Base-by-base conservation (phyloP, 2,888 invertebrate species). In the Sinodicranocentrus sp. region DNA sequence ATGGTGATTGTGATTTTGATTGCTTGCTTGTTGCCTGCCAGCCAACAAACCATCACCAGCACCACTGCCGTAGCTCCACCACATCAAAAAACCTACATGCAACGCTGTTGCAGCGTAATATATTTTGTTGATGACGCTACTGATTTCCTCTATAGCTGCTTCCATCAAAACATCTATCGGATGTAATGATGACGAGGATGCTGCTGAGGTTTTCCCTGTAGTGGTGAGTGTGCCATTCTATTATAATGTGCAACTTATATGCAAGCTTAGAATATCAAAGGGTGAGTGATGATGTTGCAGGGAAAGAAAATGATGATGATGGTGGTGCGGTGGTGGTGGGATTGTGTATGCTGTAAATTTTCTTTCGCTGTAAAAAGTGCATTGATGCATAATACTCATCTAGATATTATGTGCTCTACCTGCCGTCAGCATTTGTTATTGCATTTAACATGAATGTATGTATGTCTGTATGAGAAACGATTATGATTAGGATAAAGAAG, bases 1-100 rank as follows among this genome's bases (percentile, higher is more conserved):
- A 44, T 73, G 65, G 65, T 73, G 73, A 80, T 82, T 82, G 68
- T 82, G 82, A 82, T 82, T 82, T 82, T 82, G 82, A 82, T 82
- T 82, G 82, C 82, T 82, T 82, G 70, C 82, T 82, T 68, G 75
- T 70, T 75, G 75, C 68, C 75, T 57, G 71, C 76, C 33, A 75
- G 52, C 67, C 73, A 73, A 68, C 75, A 72, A 70, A 82, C 80
- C 54, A 73, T 59, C 72, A 76, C 70, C 70, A 57, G 39, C 54
- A 44, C 52, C 68, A 54, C 65, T 48, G 59, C 52, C 6, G 52
- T 5, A 57, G 19, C 21, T n/a, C 63, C 48, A 43, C 15, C 19
- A 23, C 43, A 77, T 68, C 57, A 77, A 39, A 57, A 3, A 52
- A 65, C n/a, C 52, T 67, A 77, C 28, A 59, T 68, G 43, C 76